phyloP scores from a whole-genome alignment of 2,888 invertebrate species.

The Torymus texanus region DNA sequence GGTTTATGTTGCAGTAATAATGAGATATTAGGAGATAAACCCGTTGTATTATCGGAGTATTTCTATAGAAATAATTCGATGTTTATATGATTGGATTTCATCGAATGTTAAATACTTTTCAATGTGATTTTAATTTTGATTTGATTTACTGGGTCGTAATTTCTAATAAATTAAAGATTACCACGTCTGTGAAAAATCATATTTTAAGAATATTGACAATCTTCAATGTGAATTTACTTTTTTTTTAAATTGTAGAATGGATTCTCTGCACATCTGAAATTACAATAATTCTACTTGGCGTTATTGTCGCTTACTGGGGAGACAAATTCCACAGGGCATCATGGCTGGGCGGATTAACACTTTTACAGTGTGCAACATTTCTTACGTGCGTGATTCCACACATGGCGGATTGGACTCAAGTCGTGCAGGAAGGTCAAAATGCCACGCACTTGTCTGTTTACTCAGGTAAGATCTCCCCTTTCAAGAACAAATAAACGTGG shows the following conservation, averaged over 20 bases:
- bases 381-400: conserved; percentile 78
- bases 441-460: conserved; percentile 66
- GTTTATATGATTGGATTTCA: too few relatives aligned
- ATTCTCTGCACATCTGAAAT: conserved; percentile 77
- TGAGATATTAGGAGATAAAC: too few relatives aligned
- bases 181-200: neutral
- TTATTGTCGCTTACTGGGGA: conserved; percentile 79
- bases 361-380: conserved; percentile 77
- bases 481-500: too few relatives aligned
- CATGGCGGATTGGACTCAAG: conserved; percentile 72
- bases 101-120: too few relatives aligned
- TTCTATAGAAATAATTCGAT: too few relatives aligned
- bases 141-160: too few relatives aligned
- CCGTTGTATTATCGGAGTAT: too few relatives aligned
- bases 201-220: neutral
- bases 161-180: neutral
- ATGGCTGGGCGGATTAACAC: conserved; percentile 78
- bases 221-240: neutral
- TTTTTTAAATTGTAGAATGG: conserved; percentile 77
- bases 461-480: conserved; percentile 62
- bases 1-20: too few relatives aligned
- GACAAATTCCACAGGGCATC: conserved; percentile 78
- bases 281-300: conserved; percentile 77
- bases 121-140: too few relatives aligned
- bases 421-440: conserved; percentile 63